Percentiles rank a stretch among this genome's conserved stretches.
Conservation (phyloP, 2,888 invertebrate genomes). For the Amblyteles armatorius region DNA sequence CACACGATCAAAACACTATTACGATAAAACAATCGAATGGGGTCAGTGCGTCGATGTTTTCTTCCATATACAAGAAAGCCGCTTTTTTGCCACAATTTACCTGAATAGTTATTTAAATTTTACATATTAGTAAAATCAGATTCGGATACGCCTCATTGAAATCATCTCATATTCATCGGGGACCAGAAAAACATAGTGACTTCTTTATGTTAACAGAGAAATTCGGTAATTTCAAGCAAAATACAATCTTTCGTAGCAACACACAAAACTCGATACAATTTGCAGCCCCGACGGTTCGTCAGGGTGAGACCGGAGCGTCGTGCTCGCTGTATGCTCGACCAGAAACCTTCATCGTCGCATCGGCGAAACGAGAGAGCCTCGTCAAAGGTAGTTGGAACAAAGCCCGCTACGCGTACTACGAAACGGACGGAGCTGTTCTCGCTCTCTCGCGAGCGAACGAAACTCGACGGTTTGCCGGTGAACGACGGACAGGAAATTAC, state of each 20-base stretch:
- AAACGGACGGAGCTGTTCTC: constrained; percentile 20
- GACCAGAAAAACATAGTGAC: no score
- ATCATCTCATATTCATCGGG: no score
- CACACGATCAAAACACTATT: no score
- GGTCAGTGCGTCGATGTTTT: no score
- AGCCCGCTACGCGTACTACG: constrained; percentile 43
- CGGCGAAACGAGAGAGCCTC: constrained; percentile 42
- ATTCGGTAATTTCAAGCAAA: no score
- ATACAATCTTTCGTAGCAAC: neutral
- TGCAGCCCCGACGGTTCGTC: neutral
- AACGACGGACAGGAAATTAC: constrained; percentile 81
- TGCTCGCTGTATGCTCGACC: constrained; percentile 12
- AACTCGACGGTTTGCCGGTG: constrained; percentile 55
- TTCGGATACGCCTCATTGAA: no score
- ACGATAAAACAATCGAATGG: no score
- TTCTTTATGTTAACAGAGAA: no score
- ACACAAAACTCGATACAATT: neutral
- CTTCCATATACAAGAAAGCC: no score
- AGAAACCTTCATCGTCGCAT: constrained; percentile 56
- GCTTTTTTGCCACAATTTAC: no score
- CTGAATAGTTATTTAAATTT: no score
- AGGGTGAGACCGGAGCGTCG: neutral
- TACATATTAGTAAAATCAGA: no score
- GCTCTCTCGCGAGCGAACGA: constrained; percentile 21
- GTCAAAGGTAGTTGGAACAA: constrained; percentile 60